Evolutionary conservation across 2,113 vertebrate genomes (phyloP), one percentile per base, ranked within the genome.

Genomic region (Brachyhypopomus gauderio): DNA sequence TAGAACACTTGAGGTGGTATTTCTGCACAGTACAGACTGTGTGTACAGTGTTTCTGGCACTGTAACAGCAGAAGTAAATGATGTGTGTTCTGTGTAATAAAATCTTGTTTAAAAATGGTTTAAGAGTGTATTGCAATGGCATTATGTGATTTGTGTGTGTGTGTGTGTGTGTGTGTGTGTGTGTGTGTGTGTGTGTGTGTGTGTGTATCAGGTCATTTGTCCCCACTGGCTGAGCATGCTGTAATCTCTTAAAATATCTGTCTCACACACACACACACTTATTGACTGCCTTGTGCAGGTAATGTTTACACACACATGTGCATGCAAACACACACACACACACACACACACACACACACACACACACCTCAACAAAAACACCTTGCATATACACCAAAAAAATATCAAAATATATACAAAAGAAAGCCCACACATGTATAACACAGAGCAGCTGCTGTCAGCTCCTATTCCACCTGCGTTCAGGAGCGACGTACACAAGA

Each of bases 221-320:
- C 78, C 64, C 82, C 56, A 27, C 22, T 77, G 81, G 81, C 75
- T 41, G 55, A 78, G 78, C 82, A 84, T 78, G 64, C 81, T 80
- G 78, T 77, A 36, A 38, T 86, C 73, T 75, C 56, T 78, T 78
- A 62, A 83, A 83, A 81, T 78, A 75, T 75, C 58, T 30, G 27
- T 78, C 64, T 70, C 56, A 63, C 76, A 74, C 38, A 66, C 77
- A 41, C 48, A 7, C 58, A 60, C 25, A 41, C n/a, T n/a, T n/a
- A n/a, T 11, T 52, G 1, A 55, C 48, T 66, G 66, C 71, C 52
- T 30, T 41, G 19, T 79, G 82, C 67, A 59, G 67, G 17, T 62
- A 63, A 69, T 75, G 75, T 81, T 74, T 70, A 73, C 55, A 73
- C 34, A 73, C 59, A 66, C 75, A 75, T 38, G 75, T 45, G 76